Base-by-base conservation (phyloP, 53 echinoderm and acorn worm genomes). In the Luidia sarsii region DNA sequence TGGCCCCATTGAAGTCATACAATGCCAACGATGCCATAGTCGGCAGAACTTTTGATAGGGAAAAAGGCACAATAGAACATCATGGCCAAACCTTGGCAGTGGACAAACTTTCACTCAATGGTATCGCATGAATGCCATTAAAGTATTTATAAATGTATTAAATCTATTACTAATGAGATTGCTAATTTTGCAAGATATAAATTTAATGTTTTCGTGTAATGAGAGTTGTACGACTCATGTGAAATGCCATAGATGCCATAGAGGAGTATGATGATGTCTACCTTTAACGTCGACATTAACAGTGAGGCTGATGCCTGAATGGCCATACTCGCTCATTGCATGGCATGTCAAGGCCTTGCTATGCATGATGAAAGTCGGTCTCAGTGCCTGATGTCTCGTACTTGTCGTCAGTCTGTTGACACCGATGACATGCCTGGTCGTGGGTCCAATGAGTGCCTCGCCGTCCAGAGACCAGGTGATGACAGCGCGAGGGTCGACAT, bases 21-120 rank as follows among this genome's bases (percentile, higher is more conserved):
- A 68, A 38, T 68, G 68, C 9, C 25, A 68, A 29, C 4, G 68
- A 46, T 2, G 68, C 28, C 49, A 15, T n/a, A n/a, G n/a, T n/a
- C 1, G 68, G 68, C 6, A 15, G 68, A 1, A 68, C 68, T 68
- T 15, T 48, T 28, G 16, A 14, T 8, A 27, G 48, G 3, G 29
- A 48, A 4, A 31, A 2, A 13, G 13, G 13, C 43, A 6, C 1
- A 9, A 24, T n/a, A n/a, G n/a, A n/a, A n/a, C n/a, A n/a, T n/a
- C n/a, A n/a, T n/a, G n/a, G n/a, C n/a, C n/a, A n/a, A n/a, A n/a
- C n/a, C n/a, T n/a, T n/a, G n/a, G n/a, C n/a, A n/a, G n/a, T n/a
- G n/a, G n/a, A n/a, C n/a, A n/a, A n/a, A n/a, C n/a, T n/a, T n/a
- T n/a, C n/a, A n/a, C n/a, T n/a, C n/a, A n/a, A n/a, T n/a, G n/a